phyloP scores from a whole-genome alignment of 2,888 invertebrate genomes.

The Ernsta delagoae region DNA sequence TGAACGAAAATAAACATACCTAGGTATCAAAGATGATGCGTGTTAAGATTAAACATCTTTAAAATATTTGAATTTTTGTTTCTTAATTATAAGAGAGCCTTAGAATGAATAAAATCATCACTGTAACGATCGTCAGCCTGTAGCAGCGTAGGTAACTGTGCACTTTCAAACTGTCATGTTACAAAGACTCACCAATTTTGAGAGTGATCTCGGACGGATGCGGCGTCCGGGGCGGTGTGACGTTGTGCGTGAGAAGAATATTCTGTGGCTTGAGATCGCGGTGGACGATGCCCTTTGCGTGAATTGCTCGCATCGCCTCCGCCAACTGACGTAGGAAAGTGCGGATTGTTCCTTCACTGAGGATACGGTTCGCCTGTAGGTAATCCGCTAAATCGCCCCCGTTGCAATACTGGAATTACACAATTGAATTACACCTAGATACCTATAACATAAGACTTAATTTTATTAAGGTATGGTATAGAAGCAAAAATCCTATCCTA shows the following conservation, averaged over 20 bases:
- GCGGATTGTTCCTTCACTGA: constrained; percentile 98
- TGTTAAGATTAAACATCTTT: too few relatives aligned
- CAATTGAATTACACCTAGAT: too few relatives aligned
- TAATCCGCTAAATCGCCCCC: constrained; percentile 99
- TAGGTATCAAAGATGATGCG: too few relatives aligned
- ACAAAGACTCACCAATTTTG: constrained; percentile 91
- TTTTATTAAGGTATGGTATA: too few relatives aligned
- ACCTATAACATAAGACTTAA: neutral
- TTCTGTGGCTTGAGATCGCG: constrained; percentile 99
- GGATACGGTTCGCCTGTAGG: constrained; percentile 95
- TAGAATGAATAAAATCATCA: too few relatives aligned
- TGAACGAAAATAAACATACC: neutral
- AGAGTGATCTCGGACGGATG: constrained; percentile 93
- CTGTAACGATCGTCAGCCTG: too few relatives aligned
- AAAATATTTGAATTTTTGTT: too few relatives aligned
- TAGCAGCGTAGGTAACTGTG: too few relatives aligned
- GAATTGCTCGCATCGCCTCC: constrained; percentile 98
- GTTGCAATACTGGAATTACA: constrained; percentile 94
- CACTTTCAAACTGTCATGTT: too few relatives aligned
- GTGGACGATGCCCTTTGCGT: constrained; percentile 99
- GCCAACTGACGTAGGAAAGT: constrained; percentile 98
- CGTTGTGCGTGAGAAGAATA: constrained; percentile 96
- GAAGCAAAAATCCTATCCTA: too few relatives aligned
- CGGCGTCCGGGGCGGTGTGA: constrained; percentile 85
- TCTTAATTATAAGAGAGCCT: too few relatives aligned